Base-by-base conservation (phyloP, 2,888 invertebrate species). In the Cosmia trapezina region DNA sequence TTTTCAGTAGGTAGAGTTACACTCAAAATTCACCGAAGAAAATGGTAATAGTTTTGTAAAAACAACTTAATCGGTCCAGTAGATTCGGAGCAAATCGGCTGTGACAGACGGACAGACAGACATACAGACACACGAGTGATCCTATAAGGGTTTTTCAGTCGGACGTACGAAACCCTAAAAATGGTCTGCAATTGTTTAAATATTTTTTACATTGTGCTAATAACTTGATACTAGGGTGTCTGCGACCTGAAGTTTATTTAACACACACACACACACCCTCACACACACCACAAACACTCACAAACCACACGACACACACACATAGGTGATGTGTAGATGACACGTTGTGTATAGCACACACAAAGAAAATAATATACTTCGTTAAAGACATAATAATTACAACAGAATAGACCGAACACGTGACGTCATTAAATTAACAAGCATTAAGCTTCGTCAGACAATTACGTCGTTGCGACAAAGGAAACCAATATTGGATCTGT, bases 391-490 rank as follows among this genome's bases (percentile, higher is more conserved):
- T 70, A 65, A 76, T 63, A 45, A 59, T 33, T 7, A 53, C 69
- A 67, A 65, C 37, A 7, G 65, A 54, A 54, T 47, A 60, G 7
- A 51, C 33, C 17, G n/a, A 63, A 68, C 43, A 59, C 19, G 65
- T 65, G 59, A 69, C 63, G 59, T 72, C 73, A 74, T 83, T 74
- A 76, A 73, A 83, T 68, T 67, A 72, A 76, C 60, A 64, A 73
- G 33, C 61, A 49, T 70, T 59, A 43, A 54, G 71, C 64, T 69
- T 67, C 51, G 74, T 72, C 76, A 70, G 62, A 70, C 61, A 73
- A 62, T 82, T 19, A 59, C 47, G 19, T 62, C 68, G 59, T 56
- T 70, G 61, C 14, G 67, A 83, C 71, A 77, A 76, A 83, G 71
- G 70, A 67, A 70, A 72, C 61, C 64, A 65, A 67, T 57, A 47